Evolutionary conservation across 2,888 invertebrate species (phyloP), one percentile per base, ranked within the genome.

Genomic region (Eupithecia pulchellata): DNA sequence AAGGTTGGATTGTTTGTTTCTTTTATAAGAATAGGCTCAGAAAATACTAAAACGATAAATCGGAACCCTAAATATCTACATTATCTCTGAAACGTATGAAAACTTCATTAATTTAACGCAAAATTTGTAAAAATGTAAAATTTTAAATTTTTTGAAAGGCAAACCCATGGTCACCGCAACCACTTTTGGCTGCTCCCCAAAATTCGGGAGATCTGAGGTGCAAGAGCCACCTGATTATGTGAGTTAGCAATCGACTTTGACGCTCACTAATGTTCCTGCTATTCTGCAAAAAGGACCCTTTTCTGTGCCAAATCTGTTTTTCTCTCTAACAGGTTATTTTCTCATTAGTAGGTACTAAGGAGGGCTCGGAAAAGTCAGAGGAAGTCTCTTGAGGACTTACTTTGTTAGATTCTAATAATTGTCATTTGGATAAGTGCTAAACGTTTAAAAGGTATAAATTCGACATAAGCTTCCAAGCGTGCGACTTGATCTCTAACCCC

Each of bases 151-250:
- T n/a, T n/a, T n/a, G n/a, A n/a, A n/a, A n/a, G n/a, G n/a, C n/a
- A n/a, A n/a, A n/a, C n/a, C n/a, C 11, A 66, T 74, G 76, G 78
- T 68, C 42, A 66, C 71, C 30, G 20, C 58, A 72, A 47, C 65
- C 17, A 58, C 67, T 69, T 55, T 69, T 76, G 78, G 76, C 76
- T 52, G 55, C 68, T 61, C 69, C 71, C 78, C 78, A 78, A 73
- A 73, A 65, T 42, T 64, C 58, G 67, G 64, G 58, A 61, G 52
- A 69, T 63, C 13, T 25, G 25, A 52, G 52, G 52, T 55, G 55
- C 71, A 64, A 68, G 70, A 58, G 68, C 52, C 60, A 76, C 71
- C 76, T 78, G 76, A 75, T 78, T 76, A 76, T 66, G 57, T 65
- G 60, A 69, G 71, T 71, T 64, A 62, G 67, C 47, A 69, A 68